phyloP scores from a whole-genome alignment of 1,140 invertebrate species.

The Eubasilissa regina region DNA sequence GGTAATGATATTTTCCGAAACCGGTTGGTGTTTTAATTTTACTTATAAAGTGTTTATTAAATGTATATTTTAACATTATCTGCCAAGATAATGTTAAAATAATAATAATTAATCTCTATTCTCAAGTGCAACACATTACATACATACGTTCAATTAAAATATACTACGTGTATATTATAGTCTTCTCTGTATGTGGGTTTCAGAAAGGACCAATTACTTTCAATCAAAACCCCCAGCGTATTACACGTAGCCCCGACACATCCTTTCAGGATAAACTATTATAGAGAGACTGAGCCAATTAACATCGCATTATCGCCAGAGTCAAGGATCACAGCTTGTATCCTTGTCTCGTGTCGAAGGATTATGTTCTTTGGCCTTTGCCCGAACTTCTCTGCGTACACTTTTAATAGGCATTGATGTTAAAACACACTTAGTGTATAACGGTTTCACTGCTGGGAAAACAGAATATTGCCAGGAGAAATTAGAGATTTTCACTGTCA shows the following conservation, averaged over 20 bases:
- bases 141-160: no score
- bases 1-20: no score
- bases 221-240: neutral
- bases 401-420: slow-evolving; percentile 2
- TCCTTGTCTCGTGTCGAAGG: slow-evolving; percentile 37
- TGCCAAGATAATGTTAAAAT: no score
- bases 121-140: no score
- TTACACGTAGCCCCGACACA: neutral
- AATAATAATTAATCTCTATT: no score
- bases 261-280: slow-evolving; percentile 34
- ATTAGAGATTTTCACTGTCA: no score
- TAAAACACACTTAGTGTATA: neutral
- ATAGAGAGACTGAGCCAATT: slow-evolving; percentile 23
- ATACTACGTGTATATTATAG: no score
- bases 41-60: no score
- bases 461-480: no score
- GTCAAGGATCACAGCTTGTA: slow-evolving; percentile 39
- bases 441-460: no score
- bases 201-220: neutral
- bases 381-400: neutral
- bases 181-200: neutral
- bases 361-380: slow-evolving; percentile 16
- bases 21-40: no score
- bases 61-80: no score
- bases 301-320: slow-evolving; percentile 33